A percentile compares a stretch with the other conserved stretches of the same genome.
Evolutionary conservation across 2,113 vertebrate genomes (phyloP).

Genomic region (Megalops atlanticus): DNA sequence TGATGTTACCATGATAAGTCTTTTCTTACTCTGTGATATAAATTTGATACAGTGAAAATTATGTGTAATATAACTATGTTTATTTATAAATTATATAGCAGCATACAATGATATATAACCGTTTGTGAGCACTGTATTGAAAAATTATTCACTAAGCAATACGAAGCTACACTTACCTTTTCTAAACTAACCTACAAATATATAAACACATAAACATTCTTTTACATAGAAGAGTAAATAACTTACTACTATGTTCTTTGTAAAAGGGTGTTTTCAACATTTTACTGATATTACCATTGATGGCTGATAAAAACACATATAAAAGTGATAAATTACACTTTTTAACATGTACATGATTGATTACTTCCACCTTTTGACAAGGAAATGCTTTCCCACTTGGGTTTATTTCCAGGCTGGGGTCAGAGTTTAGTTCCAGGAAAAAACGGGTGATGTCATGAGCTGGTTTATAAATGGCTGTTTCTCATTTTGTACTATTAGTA

Average conservation of each 20-base stretch:
- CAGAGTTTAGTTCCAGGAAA: conserved; percentile 4
- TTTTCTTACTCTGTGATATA: no score
- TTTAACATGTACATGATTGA: background rate
- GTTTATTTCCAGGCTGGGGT: background rate
- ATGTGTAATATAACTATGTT: no score
- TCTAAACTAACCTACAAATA: background rate
- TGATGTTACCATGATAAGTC: no score
- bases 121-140: no score
- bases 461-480: conserved; percentile 8
- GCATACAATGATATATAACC: no score
- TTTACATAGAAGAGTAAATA: background rate
- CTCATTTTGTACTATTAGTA: background rate
- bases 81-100: no score
- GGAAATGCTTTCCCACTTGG: background rate
- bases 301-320: background rate
- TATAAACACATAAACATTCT: background rate
- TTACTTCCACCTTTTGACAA: background rate
- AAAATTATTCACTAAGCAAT: no score
- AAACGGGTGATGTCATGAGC: background rate
- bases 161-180: background rate
- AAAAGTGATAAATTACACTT: background rate
- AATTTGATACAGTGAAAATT: no score
- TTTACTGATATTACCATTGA: background rate
- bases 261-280: background rate
- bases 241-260: background rate